Evolutionary conservation across 2,888 invertebrate genomes (phyloP).

Genomic region (Seira sanloemensis): DNA sequence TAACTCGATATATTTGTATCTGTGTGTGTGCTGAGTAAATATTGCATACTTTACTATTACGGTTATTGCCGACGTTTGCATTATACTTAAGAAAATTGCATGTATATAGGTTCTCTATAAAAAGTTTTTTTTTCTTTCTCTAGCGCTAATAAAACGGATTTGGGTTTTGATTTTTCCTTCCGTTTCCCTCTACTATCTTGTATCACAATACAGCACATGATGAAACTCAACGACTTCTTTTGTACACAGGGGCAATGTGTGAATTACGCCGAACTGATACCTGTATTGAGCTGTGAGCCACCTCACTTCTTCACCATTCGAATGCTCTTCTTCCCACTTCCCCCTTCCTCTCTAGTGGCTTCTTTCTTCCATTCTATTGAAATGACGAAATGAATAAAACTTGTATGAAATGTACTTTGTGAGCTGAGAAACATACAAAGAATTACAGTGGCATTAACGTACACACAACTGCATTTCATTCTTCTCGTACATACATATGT

Average conservation of each 20-base stretch:
- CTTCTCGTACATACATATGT: too few relatives aligned
- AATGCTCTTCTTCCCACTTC: not conserved
- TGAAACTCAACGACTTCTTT: not conserved
- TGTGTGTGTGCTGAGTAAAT: not conserved
- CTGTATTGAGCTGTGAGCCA: not conserved
- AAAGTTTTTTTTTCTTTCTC: too few relatives aligned
- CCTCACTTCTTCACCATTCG: not conserved
- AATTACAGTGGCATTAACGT: too few relatives aligned
- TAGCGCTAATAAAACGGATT: conserved; percentile 1
- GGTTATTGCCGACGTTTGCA: conserved; percentile 5
- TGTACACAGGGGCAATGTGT: not conserved
- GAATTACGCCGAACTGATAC: not conserved
- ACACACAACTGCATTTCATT: too few relatives aligned
- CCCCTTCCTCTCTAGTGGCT: too few relatives aligned
- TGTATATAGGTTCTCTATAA: not conserved
- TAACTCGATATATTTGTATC: too few relatives aligned
- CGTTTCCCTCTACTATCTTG: not conserved
- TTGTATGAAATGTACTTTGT: too few relatives aligned
- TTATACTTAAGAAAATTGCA: not conserved
- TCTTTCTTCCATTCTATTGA: too few relatives aligned
- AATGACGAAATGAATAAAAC: too few relatives aligned
- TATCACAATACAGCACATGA: too few relatives aligned
- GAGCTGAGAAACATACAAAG: too few relatives aligned
- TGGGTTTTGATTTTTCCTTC: not conserved
- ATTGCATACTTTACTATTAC: conserved; percentile 6